phyloP scores from a whole-genome alignment of 2,797 vertebrate species.

The Mus spretus region DNA sequence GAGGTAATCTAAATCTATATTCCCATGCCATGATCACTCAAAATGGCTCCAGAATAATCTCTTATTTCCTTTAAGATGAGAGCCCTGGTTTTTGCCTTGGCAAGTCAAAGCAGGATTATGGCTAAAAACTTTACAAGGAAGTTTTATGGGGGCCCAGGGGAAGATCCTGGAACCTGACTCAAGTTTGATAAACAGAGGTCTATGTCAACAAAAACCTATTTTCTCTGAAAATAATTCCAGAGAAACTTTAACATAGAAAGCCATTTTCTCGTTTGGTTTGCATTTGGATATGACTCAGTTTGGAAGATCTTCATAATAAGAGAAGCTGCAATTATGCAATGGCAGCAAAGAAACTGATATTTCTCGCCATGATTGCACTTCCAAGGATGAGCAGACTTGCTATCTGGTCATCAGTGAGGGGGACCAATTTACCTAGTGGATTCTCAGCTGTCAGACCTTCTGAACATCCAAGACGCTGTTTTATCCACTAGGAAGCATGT shows the following conservation, averaged over 20 bases:
- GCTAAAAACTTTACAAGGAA: not conserved
- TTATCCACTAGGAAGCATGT: not conserved
- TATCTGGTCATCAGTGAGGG: not conserved
- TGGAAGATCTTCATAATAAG: slow-evolving; percentile 32
- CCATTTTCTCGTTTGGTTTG: not conserved
- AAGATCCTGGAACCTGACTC: not conserved
- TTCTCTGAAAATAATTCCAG: not conserved
- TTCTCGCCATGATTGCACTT: not conserved
- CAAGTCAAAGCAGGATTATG: not conserved
- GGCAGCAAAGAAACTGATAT: not conserved
- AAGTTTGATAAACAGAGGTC: not conserved
- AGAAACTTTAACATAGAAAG: slow-evolving; percentile 7
- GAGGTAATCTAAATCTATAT: not conserved
- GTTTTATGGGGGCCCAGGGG: not conserved
- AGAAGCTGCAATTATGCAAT: not conserved
- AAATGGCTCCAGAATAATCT: not conserved
- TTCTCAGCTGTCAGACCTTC: not conserved
- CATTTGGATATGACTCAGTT: not conserved
- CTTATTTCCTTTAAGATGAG: not conserved
- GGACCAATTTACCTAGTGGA: not conserved
- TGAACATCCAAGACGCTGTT: slow-evolving; percentile 7
- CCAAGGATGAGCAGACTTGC: not conserved
- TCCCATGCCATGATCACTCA: not conserved
- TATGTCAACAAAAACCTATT: not conserved
- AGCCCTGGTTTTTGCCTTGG: not conserved